Evolutionary conservation across 2,797 vertebrate species (phyloP), one percentile per base, ranked within the genome.

Genomic region (Morus bassanus): DNA sequence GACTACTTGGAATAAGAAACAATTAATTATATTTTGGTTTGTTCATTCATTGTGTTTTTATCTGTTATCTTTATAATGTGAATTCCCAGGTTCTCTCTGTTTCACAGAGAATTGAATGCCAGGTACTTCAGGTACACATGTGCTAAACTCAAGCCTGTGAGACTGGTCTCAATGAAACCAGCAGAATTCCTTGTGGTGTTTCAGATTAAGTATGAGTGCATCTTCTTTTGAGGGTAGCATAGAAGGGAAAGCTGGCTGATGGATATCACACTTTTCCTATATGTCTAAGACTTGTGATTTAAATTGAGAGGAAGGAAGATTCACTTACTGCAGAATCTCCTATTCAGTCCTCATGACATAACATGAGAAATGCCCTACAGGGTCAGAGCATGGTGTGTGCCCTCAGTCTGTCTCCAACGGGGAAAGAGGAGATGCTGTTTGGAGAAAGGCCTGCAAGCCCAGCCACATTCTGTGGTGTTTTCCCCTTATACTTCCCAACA

Each of bases 341-440:
- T 56, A 4, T 46, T 85, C 51, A 69, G 21, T 50, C 18, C 35
- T 86, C 11, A 28, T 46, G 41, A 16, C 15, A 48, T 31, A 54
- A n/a, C 16, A 18, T 11, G n/a, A 86, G 60, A 77, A 68, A 56
- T 27, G 9, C 4, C 31, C 41, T 64, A 24, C 33, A 80, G 28
- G 14, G 1, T 85, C 51, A 60, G 54, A 73, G 9, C 41, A 17
- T 17, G 28, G n/a, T 19, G 68, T 68, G 41, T 27, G 21, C 33
- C 46, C 45, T 19, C 41, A 68, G 43, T 21, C n/a, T 30, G 7
- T 12, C 16, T 63, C 30, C 22, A 31, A 1, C 0, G 0, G 30
- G 21, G 33, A 61, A 59, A 28, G 10, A 37, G 53, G n/a, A 77
- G 33, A 43, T 39, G 18, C 9, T 67, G 10, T 33, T 35, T 77